Percentiles rank a stretch among this genome's conserved stretches.
phyloP scores from a whole-genome alignment of 2,888 invertebrate species.

The Antitype chi region DNA sequence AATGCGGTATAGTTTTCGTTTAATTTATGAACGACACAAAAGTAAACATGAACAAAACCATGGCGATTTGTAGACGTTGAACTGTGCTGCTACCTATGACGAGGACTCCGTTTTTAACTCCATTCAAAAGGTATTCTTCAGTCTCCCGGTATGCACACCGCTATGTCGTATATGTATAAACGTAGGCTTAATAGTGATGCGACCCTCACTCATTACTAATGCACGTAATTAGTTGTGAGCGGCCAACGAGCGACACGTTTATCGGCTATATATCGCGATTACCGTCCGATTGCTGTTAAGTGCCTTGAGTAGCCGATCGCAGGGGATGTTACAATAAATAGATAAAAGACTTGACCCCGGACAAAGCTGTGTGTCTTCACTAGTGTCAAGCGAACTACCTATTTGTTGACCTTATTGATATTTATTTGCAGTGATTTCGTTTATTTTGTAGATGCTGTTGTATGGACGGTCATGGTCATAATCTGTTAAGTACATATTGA shows the following conservation, averaged over 20 bases:
- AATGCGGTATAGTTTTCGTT: no score
- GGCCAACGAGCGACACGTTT: conserved; percentile 80
- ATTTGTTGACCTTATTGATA: conserved; percentile 65
- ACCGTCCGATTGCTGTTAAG: conserved; percentile 86
- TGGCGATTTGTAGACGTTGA: no score
- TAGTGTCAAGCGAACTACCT: conserved; percentile 79
- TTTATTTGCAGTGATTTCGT: conserved; percentile 68
- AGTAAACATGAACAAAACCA: no score
- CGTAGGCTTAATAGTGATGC: conserved; percentile 52
- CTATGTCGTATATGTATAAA: not conserved
- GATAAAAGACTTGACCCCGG: conserved; percentile 79
- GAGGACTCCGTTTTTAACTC: no score
- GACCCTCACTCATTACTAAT: conserved; percentile 84
- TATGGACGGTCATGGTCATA: not conserved
- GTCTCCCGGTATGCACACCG: not conserved
- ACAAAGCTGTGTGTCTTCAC: conserved; percentile 80
- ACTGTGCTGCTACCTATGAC: no score
- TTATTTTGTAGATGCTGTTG: conserved; percentile 25
- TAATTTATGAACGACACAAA: no score
- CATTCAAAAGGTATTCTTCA: not conserved
- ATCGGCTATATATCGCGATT: conserved; percentile 86
- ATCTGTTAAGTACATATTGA: not conserved
- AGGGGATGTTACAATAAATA: conserved; percentile 76
- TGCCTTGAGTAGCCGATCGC: conserved; percentile 71
- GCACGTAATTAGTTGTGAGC: conserved; percentile 86